These are phyloP conservation scores for Nerophis lumbriciformis DNA, from an alignment of 2,113 vertebrate species.

Conservation along the genomic window DNA sequence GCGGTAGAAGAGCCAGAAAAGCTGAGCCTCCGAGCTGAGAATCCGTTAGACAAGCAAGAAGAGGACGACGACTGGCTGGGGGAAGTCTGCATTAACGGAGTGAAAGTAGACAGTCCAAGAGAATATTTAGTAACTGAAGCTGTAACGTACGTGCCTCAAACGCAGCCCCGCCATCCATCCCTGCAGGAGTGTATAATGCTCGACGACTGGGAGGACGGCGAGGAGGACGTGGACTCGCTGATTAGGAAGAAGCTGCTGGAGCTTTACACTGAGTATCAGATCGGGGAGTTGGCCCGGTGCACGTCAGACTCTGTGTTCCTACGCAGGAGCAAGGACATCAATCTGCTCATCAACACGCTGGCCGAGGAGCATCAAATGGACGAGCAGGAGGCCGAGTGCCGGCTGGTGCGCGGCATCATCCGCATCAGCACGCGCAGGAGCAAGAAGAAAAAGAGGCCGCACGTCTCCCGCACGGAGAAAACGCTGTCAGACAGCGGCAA, in stretches of 20 bases:
- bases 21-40: conserved; percentile 43
- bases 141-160: background rate
- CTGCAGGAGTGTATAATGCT: conserved; percentile 64
- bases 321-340: conserved; percentile 89
- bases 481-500: conserved; percentile 80
- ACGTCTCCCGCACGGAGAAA: conserved; percentile 55
- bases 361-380: conserved; percentile 69
- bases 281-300: conserved; percentile 91
- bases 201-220: conserved; percentile 79
- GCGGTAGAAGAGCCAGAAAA: conserved; percentile 54
- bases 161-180: conserved; percentile 63
- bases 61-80: conserved; percentile 74
- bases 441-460: conserved; percentile 41
- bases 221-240: conserved; percentile 82
- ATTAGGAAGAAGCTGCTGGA: conserved; percentile 92
- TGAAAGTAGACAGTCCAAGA: conserved; percentile 51
- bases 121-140: conserved; percentile 71
- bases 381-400: conserved; percentile 89
- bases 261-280: conserved; percentile 95
- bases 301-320: conserved; percentile 92
- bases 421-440: conserved; percentile 91
- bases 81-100: conserved; percentile 74
- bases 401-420: conserved; percentile 90
- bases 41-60: conserved; percentile 20
- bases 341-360: conserved; percentile 86